Base-by-base conservation (phyloP, 2,888 invertebrate species). In the Chrysotoxum bicinctum region DNA sequence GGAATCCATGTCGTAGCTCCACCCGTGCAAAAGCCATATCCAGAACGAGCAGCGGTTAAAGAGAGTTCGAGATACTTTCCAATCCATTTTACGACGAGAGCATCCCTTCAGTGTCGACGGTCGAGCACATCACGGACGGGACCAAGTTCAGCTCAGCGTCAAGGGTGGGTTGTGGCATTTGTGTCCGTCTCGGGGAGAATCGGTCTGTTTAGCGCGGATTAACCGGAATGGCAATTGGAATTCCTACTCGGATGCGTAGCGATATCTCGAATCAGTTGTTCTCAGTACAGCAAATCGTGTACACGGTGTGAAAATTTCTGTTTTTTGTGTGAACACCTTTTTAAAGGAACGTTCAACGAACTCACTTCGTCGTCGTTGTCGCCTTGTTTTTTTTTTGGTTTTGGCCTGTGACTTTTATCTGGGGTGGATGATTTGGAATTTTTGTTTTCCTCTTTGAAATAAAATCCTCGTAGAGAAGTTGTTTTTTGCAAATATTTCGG, bases 91-190 rank as follows among this genome's bases (percentile, higher is more conserved):
- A 50, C 76, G 77, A 81, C 85, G 50, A 43, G 73, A 85, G 85
- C 85, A 81, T 81, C 81, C 81, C 76, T 73, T 73, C 62, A 26
- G 21, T 16, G 32, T 21, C 3, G 32, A 23, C 50, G n/a, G 30
- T 35, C 8, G 35, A 26, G 60, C 60, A 66, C 80, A 75, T 68
- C 75, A 21, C 35, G 60, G 40, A 40, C 37, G 64, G 52, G 14
- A 50, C 52, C 70, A 56, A 45, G 70, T 76, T 56, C 69, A 74
- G 52, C 64, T 64, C 69, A 74, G 66, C 58, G 19, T 50, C 80
- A 80, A 85, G 85, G 85, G 85, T 85, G 85, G 85, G 85, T 85
- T 81, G 85, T 85, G 77, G 85, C 80, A 80, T 81, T 81, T 72
- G 48, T 52, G 69, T 69, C 80, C 21, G 81, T 81, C 81, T 76